Base-by-base conservation (phyloP, 2,797 vertebrate genomes). In the Coreius guichenoti region DNA sequence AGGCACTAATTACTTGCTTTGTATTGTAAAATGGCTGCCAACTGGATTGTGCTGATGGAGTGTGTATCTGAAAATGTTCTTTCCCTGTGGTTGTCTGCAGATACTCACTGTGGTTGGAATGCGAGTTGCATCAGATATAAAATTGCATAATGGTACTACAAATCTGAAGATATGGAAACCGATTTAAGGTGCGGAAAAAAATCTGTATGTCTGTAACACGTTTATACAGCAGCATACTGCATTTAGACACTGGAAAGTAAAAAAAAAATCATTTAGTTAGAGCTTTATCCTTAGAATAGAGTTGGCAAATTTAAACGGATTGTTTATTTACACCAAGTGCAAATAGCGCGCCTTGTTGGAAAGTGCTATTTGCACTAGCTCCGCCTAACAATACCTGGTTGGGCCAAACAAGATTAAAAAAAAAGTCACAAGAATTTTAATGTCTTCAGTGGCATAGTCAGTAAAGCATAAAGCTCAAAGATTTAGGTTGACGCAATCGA, bases 1-100 rank as follows among this genome's bases (percentile, higher is more conserved):
- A 78, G 83, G 19, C 49, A 78, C 82, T 78, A 84, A 84, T 78
- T 78, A 84, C 83, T 84, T 86, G 80, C 72, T 86, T 82, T 82
- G 80, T 69, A 70, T 33, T 56, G 65, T 36, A 82, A 86, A 77
- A 77, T 82, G 54, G 21, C 54, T 80, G 68, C 84, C 84, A 80
- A 85, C 84, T 72, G 47, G 63, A 77, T 84, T 77, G 73, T 77
- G 49, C 74, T 84, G 83, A 84, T 77, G 63, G n/a, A 76, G 61
- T 67, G 72, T 76, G 26, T 76, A 51, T 68, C 33, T 76, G 63
- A 49, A 68, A 77, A 47, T 29, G 33, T 61, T 78, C 47, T 69
- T 61, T 13, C 36, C 49, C 19, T 70, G 45, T 77, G 61, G 45
- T 77, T 19, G 11, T 45, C n/a, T 29, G n/a, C 82, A 77, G 47